phyloP scores from a whole-genome alignment of 2,113 vertebrate genomes.

The Engystomops pustulosus region DNA sequence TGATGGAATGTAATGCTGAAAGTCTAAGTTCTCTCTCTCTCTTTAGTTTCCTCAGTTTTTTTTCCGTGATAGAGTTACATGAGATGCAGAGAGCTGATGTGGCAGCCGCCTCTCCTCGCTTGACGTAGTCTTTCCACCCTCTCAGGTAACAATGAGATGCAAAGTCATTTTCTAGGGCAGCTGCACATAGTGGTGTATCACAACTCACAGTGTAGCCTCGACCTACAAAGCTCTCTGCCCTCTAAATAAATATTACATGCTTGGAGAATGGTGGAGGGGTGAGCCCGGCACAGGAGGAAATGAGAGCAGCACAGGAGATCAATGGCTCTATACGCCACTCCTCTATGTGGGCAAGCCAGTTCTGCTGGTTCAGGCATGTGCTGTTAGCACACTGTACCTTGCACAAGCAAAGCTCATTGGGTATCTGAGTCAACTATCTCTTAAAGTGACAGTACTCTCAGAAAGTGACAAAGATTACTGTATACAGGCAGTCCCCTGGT shows the following conservation, averaged over 20 bases:
- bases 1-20: background rate
- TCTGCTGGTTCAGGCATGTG: constrained; percentile 37
- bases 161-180: background rate
- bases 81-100: constrained; percentile 67
- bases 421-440: background rate
- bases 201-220: background rate
- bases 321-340: background rate
- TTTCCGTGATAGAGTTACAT: constrained; percentile 44
- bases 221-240: background rate
- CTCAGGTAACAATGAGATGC: constrained; percentile 71
- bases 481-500: too few species aligned
- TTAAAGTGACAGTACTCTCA: background rate
- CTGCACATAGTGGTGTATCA: background rate
- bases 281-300: background rate
- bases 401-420: background rate
- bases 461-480: too few species aligned
- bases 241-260: background rate
- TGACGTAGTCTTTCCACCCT: constrained; percentile 67
- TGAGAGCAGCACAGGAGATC: background rate
- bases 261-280: background rate
- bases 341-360: constrained; percentile 4
- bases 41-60: constrained; percentile 46
- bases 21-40: background rate
- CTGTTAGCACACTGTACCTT: background rate
- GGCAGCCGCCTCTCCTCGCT: constrained; percentile 60